Base-by-base conservation (phyloP, 2,797 vertebrate species). In the Taeniopygia guttata region DNA sequence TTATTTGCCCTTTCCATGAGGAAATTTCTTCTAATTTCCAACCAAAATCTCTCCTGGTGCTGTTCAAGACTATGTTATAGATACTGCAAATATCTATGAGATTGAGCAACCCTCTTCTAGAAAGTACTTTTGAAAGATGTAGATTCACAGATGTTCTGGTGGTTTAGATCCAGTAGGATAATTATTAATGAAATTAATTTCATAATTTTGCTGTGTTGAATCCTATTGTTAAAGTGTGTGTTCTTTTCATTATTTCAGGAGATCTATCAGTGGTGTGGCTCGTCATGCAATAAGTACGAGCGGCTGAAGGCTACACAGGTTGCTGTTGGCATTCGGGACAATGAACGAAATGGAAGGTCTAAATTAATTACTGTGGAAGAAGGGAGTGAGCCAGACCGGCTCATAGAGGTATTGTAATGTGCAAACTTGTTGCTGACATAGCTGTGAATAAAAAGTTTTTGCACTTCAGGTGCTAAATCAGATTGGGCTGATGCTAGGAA, bases 261-360 rank as follows among this genome's bases (percentile, higher is more conserved):
- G 46, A 99, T 99, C 94, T 99, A 98, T 82, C 99, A 99, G 82
- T 99, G 99, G 99, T 99, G 98, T 94, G 99, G 99, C 54, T 98
- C 98, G 19, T 97, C 97, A 1, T 98, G 98, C 93, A 99, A 99
- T 96, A 99, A 98, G 80, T 99, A 98, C 3, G 99, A 99, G 90
- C 97, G 98, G 29, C 96, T 99, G 87, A 99, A 99, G 95, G 99
- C 99, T 29, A 95, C 95, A 8, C 98, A 99, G 78, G 98, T 99
- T 88, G 98, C 98, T 56, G 32, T 91, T 42, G 98, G 98, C 56
- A 99, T 99, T 96, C 98, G 99, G 22, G 98, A 99, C 98, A 99
- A 98, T 4, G 99, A 99, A 92, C 97, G 98, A 38, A 99, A 98
- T 2, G 98, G 98, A 46, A 97, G 99, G 54, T 97, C 99, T 9